Evolutionary conservation across 1,140 invertebrate species (phyloP).

Genomic region (Coptotermes formosanus): DNA sequence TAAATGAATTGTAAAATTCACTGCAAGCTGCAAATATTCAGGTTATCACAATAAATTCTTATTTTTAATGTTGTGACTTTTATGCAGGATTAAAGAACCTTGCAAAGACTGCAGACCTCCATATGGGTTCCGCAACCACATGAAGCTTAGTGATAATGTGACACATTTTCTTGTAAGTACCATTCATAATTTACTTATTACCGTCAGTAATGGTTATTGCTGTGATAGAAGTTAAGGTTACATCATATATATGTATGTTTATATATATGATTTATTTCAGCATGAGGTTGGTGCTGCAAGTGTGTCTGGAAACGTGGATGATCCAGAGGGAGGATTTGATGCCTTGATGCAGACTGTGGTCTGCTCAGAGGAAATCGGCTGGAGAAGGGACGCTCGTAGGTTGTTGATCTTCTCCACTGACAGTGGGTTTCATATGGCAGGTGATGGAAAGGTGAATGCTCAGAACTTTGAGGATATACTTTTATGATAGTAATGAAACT

Average conservation of each 20-base stretch:
- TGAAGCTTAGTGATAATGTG: slow-evolving; percentile 45
- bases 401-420: slow-evolving; percentile 64
- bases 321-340: slow-evolving; percentile 75
- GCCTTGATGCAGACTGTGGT: slow-evolving; percentile 74
- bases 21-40: too few relatives aligned
- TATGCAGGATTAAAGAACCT: slow-evolving; percentile 57
- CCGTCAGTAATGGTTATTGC: too few relatives aligned
- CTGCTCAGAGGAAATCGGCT: slow-evolving; percentile 62
- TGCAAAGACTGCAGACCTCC: slow-evolving; percentile 49
- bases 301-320: slow-evolving; percentile 68
- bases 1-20: too few relatives aligned
- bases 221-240: too few relatives aligned
- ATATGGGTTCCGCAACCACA: slow-evolving; percentile 52
- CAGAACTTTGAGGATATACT: too few relatives aligned
- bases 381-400: slow-evolving; percentile 59
- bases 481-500: too few relatives aligned
- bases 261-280: slow-evolving; percentile 5
- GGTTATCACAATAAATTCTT: too few relatives aligned
- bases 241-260: too few relatives aligned
- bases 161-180: background rate
- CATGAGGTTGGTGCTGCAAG: slow-evolving; percentile 47
- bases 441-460: slow-evolving; percentile 58
- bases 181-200: too few relatives aligned
- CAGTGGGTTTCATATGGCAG: slow-evolving; percentile 60
- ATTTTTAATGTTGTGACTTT: too few relatives aligned